These are phyloP conservation scores for Passerina amoena DNA, from an alignment of 2,113 vertebrate species.

Conservation along the genomic window DNA sequence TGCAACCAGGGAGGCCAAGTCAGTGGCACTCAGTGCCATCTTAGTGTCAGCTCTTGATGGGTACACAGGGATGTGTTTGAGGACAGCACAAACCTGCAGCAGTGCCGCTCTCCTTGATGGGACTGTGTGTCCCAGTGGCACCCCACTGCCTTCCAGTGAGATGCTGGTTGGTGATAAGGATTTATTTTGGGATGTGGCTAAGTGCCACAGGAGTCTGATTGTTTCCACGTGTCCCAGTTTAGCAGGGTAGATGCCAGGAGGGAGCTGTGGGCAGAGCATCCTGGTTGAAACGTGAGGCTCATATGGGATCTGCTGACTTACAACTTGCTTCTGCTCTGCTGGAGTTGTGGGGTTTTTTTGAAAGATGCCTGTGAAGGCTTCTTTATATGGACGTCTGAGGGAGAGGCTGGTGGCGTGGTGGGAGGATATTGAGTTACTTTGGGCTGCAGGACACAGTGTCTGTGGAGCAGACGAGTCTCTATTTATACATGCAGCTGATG, in stretches of 20 bases:
- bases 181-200: neutral
- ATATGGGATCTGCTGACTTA: neutral
- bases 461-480: neutral
- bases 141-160: neutral
- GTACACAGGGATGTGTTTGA: neutral
- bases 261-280: neutral
- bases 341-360: neutral
- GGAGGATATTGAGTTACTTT: constrained; percentile 9
- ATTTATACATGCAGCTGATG: neutral
- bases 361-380: neutral
- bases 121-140: fast-evolving
- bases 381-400: neutral
- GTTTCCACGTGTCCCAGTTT: neutral
- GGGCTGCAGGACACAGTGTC: neutral
- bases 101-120: fast-evolving
- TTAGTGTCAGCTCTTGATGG: neutral
- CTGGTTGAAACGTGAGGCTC: neutral
- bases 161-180: neutral
- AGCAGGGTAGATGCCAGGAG: neutral
- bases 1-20: fast-evolving
- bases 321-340: neutral
- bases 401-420: neutral
- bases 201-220: neutral
- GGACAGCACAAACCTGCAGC: neutral
- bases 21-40: neutral